Base-by-base conservation (phyloP, 2,113 vertebrate species). In the Ophiodon elongatus region DNA sequence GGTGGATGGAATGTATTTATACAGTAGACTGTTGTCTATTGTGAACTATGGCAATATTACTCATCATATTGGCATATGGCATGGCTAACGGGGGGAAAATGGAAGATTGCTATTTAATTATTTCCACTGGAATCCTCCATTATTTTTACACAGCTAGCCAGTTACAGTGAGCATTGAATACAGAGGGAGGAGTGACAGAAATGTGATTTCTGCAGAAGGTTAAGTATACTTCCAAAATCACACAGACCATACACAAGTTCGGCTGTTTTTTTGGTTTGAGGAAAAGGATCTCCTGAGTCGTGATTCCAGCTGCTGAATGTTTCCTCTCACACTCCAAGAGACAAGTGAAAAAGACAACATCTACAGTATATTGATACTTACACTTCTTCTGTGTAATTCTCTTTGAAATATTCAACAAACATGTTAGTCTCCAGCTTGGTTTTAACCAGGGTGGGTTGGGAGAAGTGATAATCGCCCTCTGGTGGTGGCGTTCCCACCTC, bases 1-100 rank as follows among this genome's bases (percentile, higher is more conserved):
- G 25, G 70, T 66, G 45, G 56, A 39, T 76, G 50, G 67, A 77
- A 29, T 52, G 13, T 67, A 57, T 79, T 72, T 66, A 76, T 69
- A n/a, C 43, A 54, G 10, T 21, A 39, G 60, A 72, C 50, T 50
- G 54, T 57, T 50, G 60, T 71, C 45, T 65, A 15, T 29, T 62
- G 37, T 69, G 27, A 84, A 79, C 74, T 71, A 17, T 67, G 57
- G 54, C 64, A 52, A 63, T 75, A 33, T 57, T 15, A 27, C 60
- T 45, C 29, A 31, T 10, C 21, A 59, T 31, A 21, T 52, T 47
- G 45, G 15, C 17, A 66, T 25, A 21, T 33, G 17, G 31, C 69
- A 39, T n/a, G 29, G 64, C 76, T 23, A 33, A 43, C 1, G 37
- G 19, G 35, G 15, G 15, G 4, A 4, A 43, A 64, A 27, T 6